These are phyloP conservation scores for Mirounga angustirostris DNA, from an alignment of 2,113 vertebrate genomes.

Conservation along the genomic window DNA sequence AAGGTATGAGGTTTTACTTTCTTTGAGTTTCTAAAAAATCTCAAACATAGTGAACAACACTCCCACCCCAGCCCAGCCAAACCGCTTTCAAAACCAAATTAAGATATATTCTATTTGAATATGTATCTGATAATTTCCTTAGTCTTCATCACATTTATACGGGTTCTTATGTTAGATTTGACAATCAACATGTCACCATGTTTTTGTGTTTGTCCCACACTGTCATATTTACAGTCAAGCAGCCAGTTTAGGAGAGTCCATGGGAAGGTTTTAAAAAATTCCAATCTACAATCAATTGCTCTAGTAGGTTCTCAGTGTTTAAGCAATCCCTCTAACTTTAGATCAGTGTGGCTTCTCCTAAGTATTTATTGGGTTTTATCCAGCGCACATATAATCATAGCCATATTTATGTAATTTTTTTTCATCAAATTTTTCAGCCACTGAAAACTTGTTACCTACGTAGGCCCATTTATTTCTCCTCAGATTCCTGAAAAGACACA, in stretches of 20 bases:
- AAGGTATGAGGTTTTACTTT: constrained; percentile 78
- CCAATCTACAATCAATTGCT: neutral
- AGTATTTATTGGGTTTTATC: constrained; percentile 16
- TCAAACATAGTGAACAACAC: constrained; percentile 73
- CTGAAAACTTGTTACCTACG: neutral
- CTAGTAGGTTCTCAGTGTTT: neutral
- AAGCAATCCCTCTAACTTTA: neutral
- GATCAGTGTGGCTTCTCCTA: neutral
- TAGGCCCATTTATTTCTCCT: neutral
- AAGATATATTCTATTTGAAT: neutral
- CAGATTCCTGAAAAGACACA: neutral
- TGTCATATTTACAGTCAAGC: neutral
- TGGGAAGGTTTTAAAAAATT: neutral
- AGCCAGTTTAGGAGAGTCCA: neutral
- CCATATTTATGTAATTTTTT: neutral
- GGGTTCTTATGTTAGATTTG: neutral
- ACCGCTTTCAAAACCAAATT: constrained; percentile 62
- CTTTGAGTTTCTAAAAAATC: constrained; percentile 80
- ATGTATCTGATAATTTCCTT: neutral
- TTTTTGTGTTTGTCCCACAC: neutral
- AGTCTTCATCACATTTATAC: neutral
- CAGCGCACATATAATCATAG: neutral
- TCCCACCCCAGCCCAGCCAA: neutral
- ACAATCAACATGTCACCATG: neutral
- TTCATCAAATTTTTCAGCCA: neutral